Base-by-base conservation (phyloP, 2,888 invertebrate genomes). In the Lagria hirta region DNA sequence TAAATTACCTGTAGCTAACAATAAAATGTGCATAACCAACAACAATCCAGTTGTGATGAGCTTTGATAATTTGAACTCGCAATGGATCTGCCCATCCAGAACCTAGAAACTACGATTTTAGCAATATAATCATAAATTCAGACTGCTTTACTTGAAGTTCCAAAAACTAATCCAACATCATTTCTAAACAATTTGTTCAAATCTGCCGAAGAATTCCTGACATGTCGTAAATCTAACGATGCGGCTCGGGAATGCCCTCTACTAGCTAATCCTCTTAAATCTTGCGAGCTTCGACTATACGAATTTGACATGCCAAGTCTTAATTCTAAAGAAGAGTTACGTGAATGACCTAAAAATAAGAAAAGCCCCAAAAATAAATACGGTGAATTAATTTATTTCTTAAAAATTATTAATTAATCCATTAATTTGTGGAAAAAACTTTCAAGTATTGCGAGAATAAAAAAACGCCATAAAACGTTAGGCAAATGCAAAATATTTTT, bases 41-140 rank as follows among this genome's bases (percentile, higher is more conserved):
- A 12, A 91, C 93, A 51, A 99, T 90, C 91, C 96, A 97, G 69
- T 96, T 97, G 70, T 97, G 95, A 73, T 98, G 96, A 2, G 96
- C 96, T 68, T 92, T 90, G 56, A 96, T 90, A 33, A 93, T 89
- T 74, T 92, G 88, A 21, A 95, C 94, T 60, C 92, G 79, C 63
- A 91, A 71, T 24, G 88, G 91, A 69, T 93, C 92, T 3, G 86
- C 80, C 88, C 90, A 91, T 28, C 78, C 75, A 48, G 80, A 82
- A 59, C 76, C 83, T 84, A 70, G 49, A 77, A 76, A 49, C 6
- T 7, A 36, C 32, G 13, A 32, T 8, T 13, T 27, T 12, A n/a
- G 18, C n/a, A 41, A 41, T 35, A 12, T 40, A 26, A 7, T 1
- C 3, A 8, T 4, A 10, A 8, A 36, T 12, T 3, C 11, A 23